phyloP scores from a whole-genome alignment of 2,113 vertebrate species.

The Heterochromis multidens region DNA sequence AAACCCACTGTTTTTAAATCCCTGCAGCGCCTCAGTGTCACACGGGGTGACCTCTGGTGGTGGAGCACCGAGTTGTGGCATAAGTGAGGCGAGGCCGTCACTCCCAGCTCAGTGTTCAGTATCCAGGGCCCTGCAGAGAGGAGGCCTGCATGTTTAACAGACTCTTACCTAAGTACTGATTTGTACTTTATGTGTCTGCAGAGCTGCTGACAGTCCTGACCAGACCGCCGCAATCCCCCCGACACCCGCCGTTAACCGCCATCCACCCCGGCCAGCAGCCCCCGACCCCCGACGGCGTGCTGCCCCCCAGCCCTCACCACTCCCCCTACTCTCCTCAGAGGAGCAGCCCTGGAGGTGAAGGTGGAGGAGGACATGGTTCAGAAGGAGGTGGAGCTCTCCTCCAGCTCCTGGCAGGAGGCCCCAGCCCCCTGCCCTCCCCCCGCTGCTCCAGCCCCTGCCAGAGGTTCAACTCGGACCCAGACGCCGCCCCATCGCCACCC shows the following conservation, averaged over 20 bases:
- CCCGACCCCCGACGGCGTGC: background rate
- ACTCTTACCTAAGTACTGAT: too few relatives aligned
- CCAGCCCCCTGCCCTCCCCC: conserved; percentile 87
- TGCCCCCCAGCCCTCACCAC: conserved; percentile 19
- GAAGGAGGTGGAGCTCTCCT: conserved; percentile 77
- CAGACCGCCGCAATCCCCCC: conserved; percentile 33
- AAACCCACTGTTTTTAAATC: too few relatives aligned
- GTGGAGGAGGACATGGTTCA: background rate
- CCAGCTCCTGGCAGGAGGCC: conserved; percentile 84
- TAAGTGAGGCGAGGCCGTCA: too few relatives aligned
- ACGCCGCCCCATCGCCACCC: conserved; percentile 90
- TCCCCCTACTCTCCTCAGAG: conserved; percentile 8
- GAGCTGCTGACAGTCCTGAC: conserved; percentile 20
- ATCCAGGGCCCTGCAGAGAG: too few relatives aligned
- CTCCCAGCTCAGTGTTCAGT: too few relatives aligned
- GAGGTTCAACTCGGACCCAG: conserved; percentile 90
- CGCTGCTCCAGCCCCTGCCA: conserved; percentile 90
- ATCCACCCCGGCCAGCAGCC: conserved; percentile 32
- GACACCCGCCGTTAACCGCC: conserved; percentile 26
- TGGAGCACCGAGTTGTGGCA: too few relatives aligned
- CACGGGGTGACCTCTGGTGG: too few relatives aligned
- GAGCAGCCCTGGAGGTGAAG: conserved; percentile 31
- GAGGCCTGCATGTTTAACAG: too few relatives aligned
- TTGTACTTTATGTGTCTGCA: conserved; percentile 1
- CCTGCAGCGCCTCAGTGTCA: too few relatives aligned